phyloP scores from a whole-genome alignment of 92 coral and sea anemone species.

The Phymanthus crucifer region DNA sequence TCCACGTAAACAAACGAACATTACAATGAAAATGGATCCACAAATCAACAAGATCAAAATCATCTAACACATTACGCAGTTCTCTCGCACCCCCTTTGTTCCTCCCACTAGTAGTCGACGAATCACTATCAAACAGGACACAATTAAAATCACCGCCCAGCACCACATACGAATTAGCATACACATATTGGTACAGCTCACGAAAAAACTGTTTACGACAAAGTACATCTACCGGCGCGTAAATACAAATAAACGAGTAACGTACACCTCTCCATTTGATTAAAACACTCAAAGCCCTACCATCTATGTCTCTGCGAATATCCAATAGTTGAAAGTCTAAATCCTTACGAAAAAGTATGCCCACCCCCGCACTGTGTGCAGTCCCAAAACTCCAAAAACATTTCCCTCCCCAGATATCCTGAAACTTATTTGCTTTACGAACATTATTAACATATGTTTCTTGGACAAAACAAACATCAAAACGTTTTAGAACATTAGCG shows the following conservation, averaged over 20 bases:
- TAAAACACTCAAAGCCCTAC: neutral
- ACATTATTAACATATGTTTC: neutral
- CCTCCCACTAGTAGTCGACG: neutral
- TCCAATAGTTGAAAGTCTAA: neutral
- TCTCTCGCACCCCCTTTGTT: neutral
- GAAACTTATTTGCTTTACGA: neutral
- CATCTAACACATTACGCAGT: neutral
- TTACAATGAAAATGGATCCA: neutral
- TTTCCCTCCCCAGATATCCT: neutral
- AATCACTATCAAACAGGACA: neutral
- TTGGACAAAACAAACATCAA: too few species aligned
- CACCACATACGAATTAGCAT: neutral
- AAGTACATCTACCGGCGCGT: too few species aligned
- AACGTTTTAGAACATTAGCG: too few species aligned
- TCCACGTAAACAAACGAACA: neutral
- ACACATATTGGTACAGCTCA: neutral
- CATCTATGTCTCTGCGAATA: neutral
- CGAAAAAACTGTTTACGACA: neutral
- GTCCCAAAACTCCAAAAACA: neutral
- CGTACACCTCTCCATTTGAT: neutral
- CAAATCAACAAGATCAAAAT: neutral
- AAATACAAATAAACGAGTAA: neutral
- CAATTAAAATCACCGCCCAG: constrained; percentile 35
- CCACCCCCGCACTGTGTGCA: neutral
- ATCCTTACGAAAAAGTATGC: neutral